Conservation (phyloP, 2,888 invertebrate genomes). For the Mythimna albipuncta region DNA sequence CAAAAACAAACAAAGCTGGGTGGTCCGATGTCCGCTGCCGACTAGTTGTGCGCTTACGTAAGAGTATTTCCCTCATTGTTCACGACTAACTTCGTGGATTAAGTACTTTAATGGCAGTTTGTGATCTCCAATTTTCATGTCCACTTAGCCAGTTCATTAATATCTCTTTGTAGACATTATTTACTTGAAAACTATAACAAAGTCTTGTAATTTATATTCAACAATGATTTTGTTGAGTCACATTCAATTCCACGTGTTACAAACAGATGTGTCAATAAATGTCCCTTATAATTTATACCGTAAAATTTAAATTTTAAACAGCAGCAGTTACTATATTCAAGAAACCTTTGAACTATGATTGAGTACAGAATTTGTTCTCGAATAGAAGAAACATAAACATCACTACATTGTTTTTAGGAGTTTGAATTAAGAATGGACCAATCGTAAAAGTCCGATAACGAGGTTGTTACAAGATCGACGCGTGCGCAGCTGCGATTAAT, state of each 20-base stretch:
- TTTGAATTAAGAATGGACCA: constrained; percentile 67
- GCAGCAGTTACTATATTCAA: constrained; percentile 17
- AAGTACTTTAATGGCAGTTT: constrained; percentile 40
- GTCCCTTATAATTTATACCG: constrained; percentile 14
- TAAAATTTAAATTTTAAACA: constrained; percentile 31
- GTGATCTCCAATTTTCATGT: constrained; percentile 52
- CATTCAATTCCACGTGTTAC: constrained; percentile 28
- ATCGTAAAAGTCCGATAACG: constrained; percentile 78
- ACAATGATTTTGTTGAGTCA: constrained; percentile 31
- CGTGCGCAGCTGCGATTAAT: constrained; percentile 74
- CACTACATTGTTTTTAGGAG: constrained; percentile 55
- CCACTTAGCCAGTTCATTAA: constrained; percentile 45
- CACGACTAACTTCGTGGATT: constrained; percentile 56
- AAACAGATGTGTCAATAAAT: constrained; percentile 18
- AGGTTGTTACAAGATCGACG: constrained; percentile 73
- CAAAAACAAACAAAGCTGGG: constrained; percentile 81
- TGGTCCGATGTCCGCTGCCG: constrained; percentile 73
- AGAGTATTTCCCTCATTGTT: constrained; percentile 71
- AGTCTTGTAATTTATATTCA: constrained; percentile 22
- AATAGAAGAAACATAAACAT: constrained; percentile 29
- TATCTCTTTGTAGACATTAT: constrained; percentile 40
- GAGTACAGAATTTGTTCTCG: constrained; percentile 44
- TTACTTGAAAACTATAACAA: constrained; percentile 25
- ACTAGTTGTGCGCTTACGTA: constrained; percentile 65
- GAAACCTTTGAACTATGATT: constrained; percentile 42